Conservation (phyloP, 92 coral and sea anemone genomes). For the Parazoanthus swiftii region DNA sequence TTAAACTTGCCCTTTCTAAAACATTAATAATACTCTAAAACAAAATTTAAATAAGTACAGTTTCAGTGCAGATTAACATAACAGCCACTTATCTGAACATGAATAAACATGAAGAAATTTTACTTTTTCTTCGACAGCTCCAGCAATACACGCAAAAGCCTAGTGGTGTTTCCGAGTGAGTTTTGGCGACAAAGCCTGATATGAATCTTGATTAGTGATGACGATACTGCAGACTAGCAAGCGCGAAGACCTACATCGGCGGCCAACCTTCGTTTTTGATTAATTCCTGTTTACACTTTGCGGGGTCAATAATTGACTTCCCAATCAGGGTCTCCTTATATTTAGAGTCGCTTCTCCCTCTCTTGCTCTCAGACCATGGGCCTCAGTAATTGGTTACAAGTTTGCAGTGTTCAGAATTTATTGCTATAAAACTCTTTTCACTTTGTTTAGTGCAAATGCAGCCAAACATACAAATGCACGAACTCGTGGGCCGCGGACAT, state of each 20-base stretch:
- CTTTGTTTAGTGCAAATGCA: not conserved
- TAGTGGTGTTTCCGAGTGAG: not conserved
- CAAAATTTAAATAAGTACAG: not conserved
- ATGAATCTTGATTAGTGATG: not conserved
- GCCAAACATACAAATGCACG: not conserved
- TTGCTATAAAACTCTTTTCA: not conserved
- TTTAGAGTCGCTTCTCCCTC: not conserved
- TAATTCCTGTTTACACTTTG: not conserved
- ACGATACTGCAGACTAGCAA: not conserved
- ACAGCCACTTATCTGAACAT: not conserved
- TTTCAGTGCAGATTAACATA: not conserved
- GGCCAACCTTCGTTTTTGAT: too few relatives aligned
- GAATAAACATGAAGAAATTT: slow-evolving; percentile 13
- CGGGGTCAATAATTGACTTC: not conserved
- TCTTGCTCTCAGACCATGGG: not conserved
- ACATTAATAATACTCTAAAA: not conserved
- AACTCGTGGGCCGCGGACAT: not conserved
- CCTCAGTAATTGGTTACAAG: too few relatives aligned
- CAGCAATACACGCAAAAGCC: not conserved
- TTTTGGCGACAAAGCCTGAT: not conserved
- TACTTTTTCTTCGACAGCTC: not conserved
- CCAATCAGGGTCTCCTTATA: not conserved
- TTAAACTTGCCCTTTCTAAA: not conserved
- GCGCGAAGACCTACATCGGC: not conserved
- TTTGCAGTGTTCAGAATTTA: not conserved